Conservation (phyloP, 2,888 invertebrate genomes). For the Agriopis leucophaearia region DNA sequence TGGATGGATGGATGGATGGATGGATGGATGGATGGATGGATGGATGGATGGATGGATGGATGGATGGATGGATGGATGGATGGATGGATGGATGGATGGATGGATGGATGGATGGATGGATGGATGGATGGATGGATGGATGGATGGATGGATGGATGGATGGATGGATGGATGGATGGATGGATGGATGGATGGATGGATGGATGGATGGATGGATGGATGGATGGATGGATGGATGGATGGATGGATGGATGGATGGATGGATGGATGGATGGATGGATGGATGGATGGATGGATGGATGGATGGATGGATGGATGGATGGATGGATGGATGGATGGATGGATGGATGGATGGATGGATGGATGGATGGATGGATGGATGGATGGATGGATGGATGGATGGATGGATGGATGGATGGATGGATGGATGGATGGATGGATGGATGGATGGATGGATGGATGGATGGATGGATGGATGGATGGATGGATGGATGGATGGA, state of each 20-base stretch:
- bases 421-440: slow-evolving; percentile 1
- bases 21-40: slow-evolving; percentile 1
- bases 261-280: slow-evolving; percentile 1
- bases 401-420: slow-evolving; percentile 1
- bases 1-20: slow-evolving; percentile 1
- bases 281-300: slow-evolving; percentile 1
- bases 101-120: slow-evolving; percentile 1
- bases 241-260: slow-evolving; percentile 1
- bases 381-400: slow-evolving; percentile 1
- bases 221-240: slow-evolving; percentile 1
- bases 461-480: slow-evolving; percentile 1
- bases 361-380: slow-evolving; percentile 1
- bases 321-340: slow-evolving; percentile 1
- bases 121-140: slow-evolving; percentile 1
- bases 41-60: slow-evolving; percentile 1
- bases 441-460: slow-evolving; percentile 1
- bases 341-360: slow-evolving; percentile 1
- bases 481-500: slow-evolving; percentile 1
- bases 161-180: slow-evolving; percentile 1
- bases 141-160: slow-evolving; percentile 1
- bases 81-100: slow-evolving; percentile 1
- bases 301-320: slow-evolving; percentile 1
- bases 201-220: slow-evolving; percentile 1
- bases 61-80: slow-evolving; percentile 1
- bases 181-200: slow-evolving; percentile 1